phyloP scores from a whole-genome alignment of 2,797 vertebrate genomes.

The Synanceia verrucosa region DNA sequence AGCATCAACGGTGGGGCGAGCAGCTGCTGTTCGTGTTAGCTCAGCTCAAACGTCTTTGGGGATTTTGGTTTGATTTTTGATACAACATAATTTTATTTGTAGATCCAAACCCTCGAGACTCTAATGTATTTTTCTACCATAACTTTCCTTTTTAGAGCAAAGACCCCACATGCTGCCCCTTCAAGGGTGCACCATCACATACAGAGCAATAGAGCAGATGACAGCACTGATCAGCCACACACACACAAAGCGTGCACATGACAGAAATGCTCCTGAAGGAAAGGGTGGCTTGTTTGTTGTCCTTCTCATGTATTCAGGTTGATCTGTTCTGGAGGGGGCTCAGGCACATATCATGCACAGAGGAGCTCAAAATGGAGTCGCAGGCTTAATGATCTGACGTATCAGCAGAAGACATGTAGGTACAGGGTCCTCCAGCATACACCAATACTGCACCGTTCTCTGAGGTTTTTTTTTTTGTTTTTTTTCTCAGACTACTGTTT shows the following conservation, averaged over 20 bases:
- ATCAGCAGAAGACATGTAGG: constrained; percentile 59
- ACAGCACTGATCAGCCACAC: constrained; percentile 57
- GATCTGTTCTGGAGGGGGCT: constrained; percentile 54
- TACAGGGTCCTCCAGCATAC: constrained; percentile 48
- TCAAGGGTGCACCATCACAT: constrained; percentile 57
- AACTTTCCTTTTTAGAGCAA: constrained; percentile 47
- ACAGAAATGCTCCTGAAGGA: constrained; percentile 45
- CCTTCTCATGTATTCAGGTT: constrained; percentile 55
- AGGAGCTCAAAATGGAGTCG: constrained; percentile 63
- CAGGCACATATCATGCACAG: constrained; percentile 74
- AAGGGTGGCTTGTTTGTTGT: constrained; percentile 11
- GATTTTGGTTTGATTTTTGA: constrained; percentile 30
- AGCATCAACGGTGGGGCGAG: constrained; percentile 21
- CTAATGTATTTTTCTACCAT: constrained; percentile 17
- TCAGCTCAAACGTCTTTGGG: constrained; percentile 78
- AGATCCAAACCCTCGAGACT: constrained; percentile 53
- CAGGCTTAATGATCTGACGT: constrained; percentile 55
- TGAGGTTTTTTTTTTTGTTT: constrained; percentile 41
- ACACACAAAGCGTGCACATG: constrained; percentile 40
- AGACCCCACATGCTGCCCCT: constrained; percentile 59
- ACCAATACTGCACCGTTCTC: constrained; percentile 46
- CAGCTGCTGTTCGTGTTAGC: constrained; percentile 54
- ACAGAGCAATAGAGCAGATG: constrained; percentile 56
- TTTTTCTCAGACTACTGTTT: constrained; percentile 54
- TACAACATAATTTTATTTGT: constrained; percentile 44